phyloP scores from a whole-genome alignment of 2,113 vertebrate genomes.

The Oenanthe melanoleuca region DNA sequence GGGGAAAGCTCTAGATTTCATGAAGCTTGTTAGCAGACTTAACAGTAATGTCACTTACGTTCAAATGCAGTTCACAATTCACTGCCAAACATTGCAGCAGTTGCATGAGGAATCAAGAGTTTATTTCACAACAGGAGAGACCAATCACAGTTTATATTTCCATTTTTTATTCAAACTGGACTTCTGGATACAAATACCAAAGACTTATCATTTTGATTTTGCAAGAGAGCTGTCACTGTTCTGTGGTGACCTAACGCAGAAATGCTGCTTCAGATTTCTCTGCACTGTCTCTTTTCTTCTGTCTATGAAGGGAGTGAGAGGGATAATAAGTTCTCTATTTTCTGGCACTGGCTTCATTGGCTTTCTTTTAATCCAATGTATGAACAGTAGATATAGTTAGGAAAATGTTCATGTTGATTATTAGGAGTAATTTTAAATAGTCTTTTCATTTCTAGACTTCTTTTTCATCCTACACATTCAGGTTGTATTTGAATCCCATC shows the following conservation, averaged over 20 bases:
- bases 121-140: constrained; percentile 39
- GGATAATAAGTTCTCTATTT: not conserved
- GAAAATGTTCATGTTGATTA: not conserved
- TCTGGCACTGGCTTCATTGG: not conserved
- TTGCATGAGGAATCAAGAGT: not conserved
- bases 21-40: constrained; percentile 20
- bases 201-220: not conserved
- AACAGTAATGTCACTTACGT: constrained; percentile 26
- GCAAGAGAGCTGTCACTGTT: not conserved
- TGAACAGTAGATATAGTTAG: not conserved
- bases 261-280: not conserved
- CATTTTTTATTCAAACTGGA: constrained; percentile 14
- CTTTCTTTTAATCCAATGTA: not conserved
- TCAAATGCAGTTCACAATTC: constrained; percentile 39
- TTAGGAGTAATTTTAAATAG: not conserved
- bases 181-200: not conserved
- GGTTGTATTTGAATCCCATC: not conserved
- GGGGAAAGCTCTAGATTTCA: not conserved
- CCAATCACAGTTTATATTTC: not conserved
- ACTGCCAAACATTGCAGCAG: constrained; percentile 46
- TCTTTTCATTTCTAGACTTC: not conserved
- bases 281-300: not conserved
- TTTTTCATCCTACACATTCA: not conserved
- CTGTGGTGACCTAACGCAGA: not conserved
- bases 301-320: not conserved